These are phyloP conservation scores for Malacoctenus gilli DNA, from an alignment of 2,797 vertebrate species.

Conservation along the genomic window DNA sequence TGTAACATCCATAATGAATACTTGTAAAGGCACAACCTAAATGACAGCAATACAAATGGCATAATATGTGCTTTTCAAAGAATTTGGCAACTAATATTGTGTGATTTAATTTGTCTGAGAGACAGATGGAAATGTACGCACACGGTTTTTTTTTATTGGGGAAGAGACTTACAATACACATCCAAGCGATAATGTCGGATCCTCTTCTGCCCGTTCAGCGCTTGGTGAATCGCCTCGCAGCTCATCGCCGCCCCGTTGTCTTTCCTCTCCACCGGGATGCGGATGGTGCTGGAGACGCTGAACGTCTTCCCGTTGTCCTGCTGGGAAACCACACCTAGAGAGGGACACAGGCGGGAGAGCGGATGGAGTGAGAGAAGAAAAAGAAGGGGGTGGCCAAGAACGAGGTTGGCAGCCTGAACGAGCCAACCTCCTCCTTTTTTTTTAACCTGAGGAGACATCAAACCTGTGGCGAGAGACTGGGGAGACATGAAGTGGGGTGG, in stretches of 20 bases:
- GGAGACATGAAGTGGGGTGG: too few relatives aligned
- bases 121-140: slow-evolving; percentile 2
- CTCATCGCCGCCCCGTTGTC: slow-evolving; percentile 88
- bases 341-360: slow-evolving; percentile 3
- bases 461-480: too few relatives aligned
- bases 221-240: slow-evolving; percentile 87
- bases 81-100: slow-evolving; percentile 33
- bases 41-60: slow-evolving; percentile 46
- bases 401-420: too few relatives aligned
- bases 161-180: slow-evolving; percentile 86
- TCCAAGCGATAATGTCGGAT: slow-evolving; percentile 90
- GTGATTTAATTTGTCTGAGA: slow-evolving; percentile 35
- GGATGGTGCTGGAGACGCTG: slow-evolving; percentile 86
- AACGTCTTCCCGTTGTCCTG: slow-evolving; percentile 89
- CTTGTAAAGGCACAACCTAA: slow-evolving; percentile 26
- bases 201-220: slow-evolving; percentile 83
- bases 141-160: neutral
- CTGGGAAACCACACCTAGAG: slow-evolving; percentile 85
- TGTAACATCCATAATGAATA: slow-evolving; percentile 39
- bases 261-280: slow-evolving; percentile 86
- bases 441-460: too few relatives aligned
- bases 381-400: slow-evolving; percentile 7
- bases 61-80: slow-evolving; percentile 42
- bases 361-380: slow-evolving; percentile 19
- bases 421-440: too few relatives aligned